Percentiles rank a stretch among this genome's conserved stretches.
Conservation (phyloP, 1,140 invertebrate species). For the Ceratosolen fusciceps region DNA sequence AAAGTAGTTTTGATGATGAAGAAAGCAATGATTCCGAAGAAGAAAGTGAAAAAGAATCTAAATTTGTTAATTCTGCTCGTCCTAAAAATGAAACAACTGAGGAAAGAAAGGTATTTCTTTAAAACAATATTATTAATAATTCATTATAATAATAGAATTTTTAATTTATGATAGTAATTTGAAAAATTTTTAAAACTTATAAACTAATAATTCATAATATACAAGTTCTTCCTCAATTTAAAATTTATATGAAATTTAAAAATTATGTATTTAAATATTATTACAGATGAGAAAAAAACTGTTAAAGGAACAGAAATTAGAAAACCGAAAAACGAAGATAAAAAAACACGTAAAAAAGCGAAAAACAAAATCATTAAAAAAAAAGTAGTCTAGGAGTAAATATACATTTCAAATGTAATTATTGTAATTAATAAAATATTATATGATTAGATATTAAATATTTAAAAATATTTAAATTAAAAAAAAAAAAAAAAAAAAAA, state of each 20-base stretch:
- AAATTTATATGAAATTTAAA: too few species aligned
- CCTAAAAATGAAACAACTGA: conserved; percentile 90
- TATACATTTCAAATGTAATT: conserved; percentile 17
- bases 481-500: too few species aligned
- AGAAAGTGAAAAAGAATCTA: conserved; percentile 70
- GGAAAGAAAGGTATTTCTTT: conserved; percentile 80
- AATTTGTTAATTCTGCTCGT: conserved; percentile 79
- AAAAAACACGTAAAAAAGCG: conserved; percentile 97
- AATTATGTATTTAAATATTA: too few species aligned
- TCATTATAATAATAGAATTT: too few species aligned
- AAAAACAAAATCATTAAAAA: conserved; percentile 77
- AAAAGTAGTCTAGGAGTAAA: conserved; percentile 51
- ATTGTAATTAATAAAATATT: conserved; percentile 33
- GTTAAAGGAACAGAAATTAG: conserved; percentile 88
- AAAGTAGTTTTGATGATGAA: conserved; percentile 60
- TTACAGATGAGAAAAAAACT: conserved; percentile 83
- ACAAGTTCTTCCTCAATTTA: too few species aligned
- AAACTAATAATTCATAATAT: too few species aligned
- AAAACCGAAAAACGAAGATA: conserved; percentile 92
- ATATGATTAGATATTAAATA: background rate
- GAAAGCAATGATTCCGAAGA: conserved; percentile 69
- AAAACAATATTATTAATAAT: background rate
- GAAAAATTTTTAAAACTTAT: too few species aligned
- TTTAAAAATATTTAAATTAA: background rate
- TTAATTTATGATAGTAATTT: too few species aligned